A percentile compares a stretch with the other conserved stretches of the same genome.
These are phyloP conservation scores for Drosophila arawakana DNA, from an alignment of 1,140 invertebrate species.

Conservation along the genomic window DNA sequence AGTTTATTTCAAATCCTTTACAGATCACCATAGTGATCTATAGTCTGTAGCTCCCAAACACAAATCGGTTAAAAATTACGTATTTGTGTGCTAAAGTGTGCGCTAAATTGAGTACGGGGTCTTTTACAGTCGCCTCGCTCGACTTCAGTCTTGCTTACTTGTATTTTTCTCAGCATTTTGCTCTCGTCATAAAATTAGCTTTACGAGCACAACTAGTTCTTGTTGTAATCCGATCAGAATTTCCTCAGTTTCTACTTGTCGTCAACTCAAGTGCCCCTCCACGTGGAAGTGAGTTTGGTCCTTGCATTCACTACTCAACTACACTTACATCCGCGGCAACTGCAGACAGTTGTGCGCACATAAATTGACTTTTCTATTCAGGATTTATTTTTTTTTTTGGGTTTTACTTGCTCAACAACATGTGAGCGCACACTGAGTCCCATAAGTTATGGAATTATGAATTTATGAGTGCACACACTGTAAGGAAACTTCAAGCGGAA, in stretches of 20 bases:
- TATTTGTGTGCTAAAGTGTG: no score
- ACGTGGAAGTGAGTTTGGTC: conserved; percentile 20
- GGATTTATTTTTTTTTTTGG: conserved; percentile 7
- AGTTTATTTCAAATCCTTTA: no score
- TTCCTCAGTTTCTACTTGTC: conserved; percentile 58
- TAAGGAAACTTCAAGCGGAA: conserved; percentile 44
- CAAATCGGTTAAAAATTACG: no score
- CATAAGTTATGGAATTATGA: conserved; percentile 22
- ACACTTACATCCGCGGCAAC: conserved; percentile 44
- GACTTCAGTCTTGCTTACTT: neutral
- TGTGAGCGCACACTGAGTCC: conserved; percentile 25
- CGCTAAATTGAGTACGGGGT: no score
- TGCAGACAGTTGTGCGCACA: conserved; percentile 73
- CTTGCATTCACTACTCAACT: conserved; percentile 13
- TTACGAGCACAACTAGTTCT: conserved; percentile 22
- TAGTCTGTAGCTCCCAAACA: no score
- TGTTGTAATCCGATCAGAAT: conserved; percentile 55
- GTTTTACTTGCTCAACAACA: conserved; percentile 11
- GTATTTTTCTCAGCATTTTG: conserved; percentile 25
- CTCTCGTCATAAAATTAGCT: conserved; percentile 55
- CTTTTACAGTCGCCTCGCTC: no score
- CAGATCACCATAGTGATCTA: no score
- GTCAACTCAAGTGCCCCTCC: conserved; percentile 63
- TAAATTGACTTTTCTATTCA: conserved; percentile 55
- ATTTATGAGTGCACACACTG: conserved; percentile 57